Conservation (phyloP, 2,797 vertebrate species). For the Odontamblyopus lacepedii region DNA sequence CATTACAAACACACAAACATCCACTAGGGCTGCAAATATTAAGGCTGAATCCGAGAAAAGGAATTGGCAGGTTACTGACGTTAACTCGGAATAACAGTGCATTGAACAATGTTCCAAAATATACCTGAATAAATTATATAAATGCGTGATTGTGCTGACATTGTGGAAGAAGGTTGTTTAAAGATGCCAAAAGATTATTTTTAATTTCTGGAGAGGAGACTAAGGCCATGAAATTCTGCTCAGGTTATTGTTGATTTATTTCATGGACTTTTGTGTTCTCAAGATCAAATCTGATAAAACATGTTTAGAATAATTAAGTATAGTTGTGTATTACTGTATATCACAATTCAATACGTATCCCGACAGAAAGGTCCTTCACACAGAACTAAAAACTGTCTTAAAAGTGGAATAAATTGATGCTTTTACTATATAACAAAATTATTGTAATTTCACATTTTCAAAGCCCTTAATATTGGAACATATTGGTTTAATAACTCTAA, state of each 20-base stretch:
- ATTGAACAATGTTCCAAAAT: too few relatives aligned
- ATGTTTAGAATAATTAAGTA: neutral
- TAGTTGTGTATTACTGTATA: too few relatives aligned
- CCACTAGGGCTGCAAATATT: slow-evolving; percentile 23
- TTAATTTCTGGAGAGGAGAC: neutral
- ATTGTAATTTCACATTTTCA: too few relatives aligned
- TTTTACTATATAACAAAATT: too few relatives aligned
- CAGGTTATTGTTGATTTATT: neutral
- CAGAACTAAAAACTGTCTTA: too few relatives aligned
- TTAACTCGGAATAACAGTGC: slow-evolving; percentile 20
- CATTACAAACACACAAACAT: slow-evolving; percentile 51
- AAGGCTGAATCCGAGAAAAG: slow-evolving; percentile 32
- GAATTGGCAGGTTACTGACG: slow-evolving; percentile 28
- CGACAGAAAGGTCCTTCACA: too few relatives aligned
- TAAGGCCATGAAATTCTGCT: neutral
- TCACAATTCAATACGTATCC: too few relatives aligned
- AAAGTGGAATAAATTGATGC: too few relatives aligned
- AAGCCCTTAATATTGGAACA: too few relatives aligned
- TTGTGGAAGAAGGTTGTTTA: neutral
- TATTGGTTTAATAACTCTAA: too few relatives aligned
- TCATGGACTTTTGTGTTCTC: neutral
- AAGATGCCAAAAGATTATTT: neutral
- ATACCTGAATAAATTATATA: neutral
- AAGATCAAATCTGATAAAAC: neutral
- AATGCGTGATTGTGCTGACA: neutral